Evolutionary conservation across 2,797 vertebrate species (phyloP).

Genomic region (Trematomus bernacchii): DNA sequence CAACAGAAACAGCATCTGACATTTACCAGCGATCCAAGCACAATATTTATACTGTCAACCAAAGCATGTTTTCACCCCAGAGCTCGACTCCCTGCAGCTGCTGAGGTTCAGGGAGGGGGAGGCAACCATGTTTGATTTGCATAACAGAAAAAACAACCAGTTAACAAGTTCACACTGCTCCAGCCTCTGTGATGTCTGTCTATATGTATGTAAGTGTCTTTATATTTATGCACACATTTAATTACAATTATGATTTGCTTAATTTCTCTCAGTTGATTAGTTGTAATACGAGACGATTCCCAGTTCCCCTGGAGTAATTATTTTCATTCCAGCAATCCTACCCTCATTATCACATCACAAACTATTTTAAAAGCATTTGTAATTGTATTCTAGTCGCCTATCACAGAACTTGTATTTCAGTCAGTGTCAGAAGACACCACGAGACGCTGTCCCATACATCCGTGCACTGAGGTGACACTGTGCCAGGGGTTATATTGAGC

Average conservation of each 20-base stretch:
- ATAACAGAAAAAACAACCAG: conserved; percentile 24
- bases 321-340: background rate
- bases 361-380: conserved; percentile 25
- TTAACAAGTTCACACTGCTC: conserved; percentile 3
- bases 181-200: background rate
- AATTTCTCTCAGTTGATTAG: background rate
- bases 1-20: conserved; percentile 37
- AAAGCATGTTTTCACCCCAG: conserved; percentile 55
- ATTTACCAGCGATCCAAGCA: conserved; percentile 47
- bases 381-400: conserved; percentile 20
- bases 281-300: background rate
- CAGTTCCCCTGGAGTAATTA: background rate
- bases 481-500: conserved; percentile 68
- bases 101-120: conserved; percentile 29
- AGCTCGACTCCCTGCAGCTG: conserved; percentile 46
- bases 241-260: background rate
- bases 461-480: conserved; percentile 59
- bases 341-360: conserved; percentile 1
- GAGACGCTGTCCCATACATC: conserved; percentile 52
- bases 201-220: background rate
- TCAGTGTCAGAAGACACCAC: conserved; percentile 60
- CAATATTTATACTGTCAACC: conserved; percentile 76
- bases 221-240: background rate
- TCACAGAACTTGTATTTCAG: conserved; percentile 60
- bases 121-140: conserved; percentile 18